A percentile compares a stretch with the other conserved stretches of the same genome.
Conservation (phyloP, 2,888 invertebrate species). For the Steinernema scapterisci region DNA sequence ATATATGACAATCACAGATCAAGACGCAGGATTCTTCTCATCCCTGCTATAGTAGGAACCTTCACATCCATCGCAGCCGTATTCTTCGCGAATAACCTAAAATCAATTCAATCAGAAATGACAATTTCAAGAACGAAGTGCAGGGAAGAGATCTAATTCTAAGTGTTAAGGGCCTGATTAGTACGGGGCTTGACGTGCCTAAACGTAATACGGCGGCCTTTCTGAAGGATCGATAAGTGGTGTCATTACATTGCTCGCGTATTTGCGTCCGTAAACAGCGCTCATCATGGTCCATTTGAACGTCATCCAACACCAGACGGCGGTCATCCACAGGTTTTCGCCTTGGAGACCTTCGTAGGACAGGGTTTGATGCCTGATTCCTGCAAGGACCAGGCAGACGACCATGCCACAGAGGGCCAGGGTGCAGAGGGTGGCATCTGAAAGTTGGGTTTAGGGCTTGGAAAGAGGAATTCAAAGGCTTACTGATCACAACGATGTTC, state of each 20-base stretch:
- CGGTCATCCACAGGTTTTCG: constrained; percentile 62
- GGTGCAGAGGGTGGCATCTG: constrained; percentile 46
- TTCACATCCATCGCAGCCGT: not conserved
- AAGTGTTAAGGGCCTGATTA: not conserved
- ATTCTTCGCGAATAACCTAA: constrained; percentile 8
- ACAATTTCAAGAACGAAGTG: not conserved
- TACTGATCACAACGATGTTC: constrained; percentile 50
- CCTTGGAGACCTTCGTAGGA: constrained; percentile 53
- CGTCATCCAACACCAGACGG: constrained; percentile 65
- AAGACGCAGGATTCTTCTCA: no score
- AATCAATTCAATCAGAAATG: not conserved
- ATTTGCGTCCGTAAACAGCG: constrained; percentile 42
- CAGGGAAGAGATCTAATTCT: not conserved
- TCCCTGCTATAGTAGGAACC: no score
- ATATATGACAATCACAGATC: constrained; percentile 18
- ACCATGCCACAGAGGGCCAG: constrained; percentile 56
- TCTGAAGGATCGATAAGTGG: constrained; percentile 35
- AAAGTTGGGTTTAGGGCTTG: constrained; percentile 12
- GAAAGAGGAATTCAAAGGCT: constrained; percentile 30
- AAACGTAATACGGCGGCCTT: not conserved
- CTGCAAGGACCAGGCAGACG: constrained; percentile 55
- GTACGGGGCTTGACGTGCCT: constrained; percentile 17
- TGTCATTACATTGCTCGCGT: constrained; percentile 43
- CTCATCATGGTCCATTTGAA: constrained; percentile 46
- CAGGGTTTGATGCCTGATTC: constrained; percentile 54